Conservation (phyloP, 1,140 invertebrate species). For the Habropoda laboriosa region DNA sequence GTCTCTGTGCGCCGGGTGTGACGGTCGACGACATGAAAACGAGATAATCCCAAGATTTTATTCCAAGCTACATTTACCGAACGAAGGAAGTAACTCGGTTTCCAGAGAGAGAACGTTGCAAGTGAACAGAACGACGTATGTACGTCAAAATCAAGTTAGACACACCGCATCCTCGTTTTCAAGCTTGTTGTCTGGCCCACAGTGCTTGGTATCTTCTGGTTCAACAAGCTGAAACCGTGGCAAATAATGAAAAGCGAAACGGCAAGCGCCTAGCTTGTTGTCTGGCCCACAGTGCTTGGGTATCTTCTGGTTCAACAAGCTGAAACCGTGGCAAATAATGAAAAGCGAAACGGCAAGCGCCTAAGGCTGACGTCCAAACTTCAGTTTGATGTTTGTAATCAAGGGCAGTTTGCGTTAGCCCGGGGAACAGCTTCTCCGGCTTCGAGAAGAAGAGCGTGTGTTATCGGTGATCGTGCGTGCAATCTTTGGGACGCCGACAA, state of each 20-base stretch:
- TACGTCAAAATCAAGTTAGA: background rate
- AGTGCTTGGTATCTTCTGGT: background rate
- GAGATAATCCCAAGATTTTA: too few species aligned
- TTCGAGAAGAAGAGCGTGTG: too few species aligned
- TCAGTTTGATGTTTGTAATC: background rate
- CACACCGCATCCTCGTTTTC: background rate
- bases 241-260: background rate
- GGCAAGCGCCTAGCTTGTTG: too few species aligned
- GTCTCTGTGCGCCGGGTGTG: too few species aligned
- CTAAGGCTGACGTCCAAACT: background rate
- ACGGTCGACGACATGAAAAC: too few species aligned
- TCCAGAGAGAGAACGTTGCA: too few species aligned
- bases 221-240: background rate
- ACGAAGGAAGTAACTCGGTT: too few species aligned
- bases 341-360: too few species aligned
- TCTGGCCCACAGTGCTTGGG: background rate
- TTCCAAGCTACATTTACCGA: too few species aligned
- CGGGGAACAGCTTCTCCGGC: too few species aligned
- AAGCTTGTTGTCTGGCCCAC: background rate
- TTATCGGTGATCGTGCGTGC: too few species aligned
- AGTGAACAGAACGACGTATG: background rate
- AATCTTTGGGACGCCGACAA: too few species aligned
- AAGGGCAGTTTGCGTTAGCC: background rate
- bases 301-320: background rate
- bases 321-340: background rate